These are phyloP conservation scores for Euphydryas editha DNA, from an alignment of 2,888 invertebrate species.

Conservation along the genomic window DNA sequence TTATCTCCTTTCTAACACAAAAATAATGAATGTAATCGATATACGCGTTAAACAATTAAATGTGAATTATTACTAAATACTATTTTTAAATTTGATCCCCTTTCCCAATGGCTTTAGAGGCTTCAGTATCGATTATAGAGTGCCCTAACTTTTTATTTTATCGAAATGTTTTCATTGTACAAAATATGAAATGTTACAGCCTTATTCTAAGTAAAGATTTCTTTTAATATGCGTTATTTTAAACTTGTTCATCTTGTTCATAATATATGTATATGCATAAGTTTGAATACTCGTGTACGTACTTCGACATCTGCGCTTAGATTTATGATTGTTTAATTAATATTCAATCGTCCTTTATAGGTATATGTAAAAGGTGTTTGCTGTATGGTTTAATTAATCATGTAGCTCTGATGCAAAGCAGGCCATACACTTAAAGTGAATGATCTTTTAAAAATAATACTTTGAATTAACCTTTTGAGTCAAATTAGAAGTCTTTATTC, in stretches of 20 bases:
- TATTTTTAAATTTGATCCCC: too few species aligned
- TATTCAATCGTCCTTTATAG: not conserved
- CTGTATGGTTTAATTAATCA: not conserved
- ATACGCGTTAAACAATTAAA: too few species aligned
- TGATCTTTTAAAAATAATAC: not conserved
- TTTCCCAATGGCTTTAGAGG: too few species aligned
- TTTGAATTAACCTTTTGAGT: not conserved
- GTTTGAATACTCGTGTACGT: not conserved
- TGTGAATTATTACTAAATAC: too few species aligned
- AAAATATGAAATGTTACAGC: too few species aligned
- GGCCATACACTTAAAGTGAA: not conserved
- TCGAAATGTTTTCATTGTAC: too few species aligned
- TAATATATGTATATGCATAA: not conserved
- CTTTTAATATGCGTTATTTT: too few species aligned
- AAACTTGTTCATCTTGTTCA: not conserved
- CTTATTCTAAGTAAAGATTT: too few species aligned
- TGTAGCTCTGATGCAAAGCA: not conserved
- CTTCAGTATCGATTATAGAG: too few species aligned
- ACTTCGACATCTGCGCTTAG: not conserved
- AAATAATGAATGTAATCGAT: too few species aligned
- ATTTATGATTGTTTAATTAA: conserved; percentile 2
- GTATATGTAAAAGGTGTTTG: not conserved
- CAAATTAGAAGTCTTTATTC: not conserved
- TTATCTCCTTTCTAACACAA: too few species aligned
- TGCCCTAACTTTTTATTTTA: too few species aligned